These are phyloP conservation scores for Rhagoletis pomonella DNA, from an alignment of 1,140 invertebrate genomes.

Conservation along the genomic window DNA sequence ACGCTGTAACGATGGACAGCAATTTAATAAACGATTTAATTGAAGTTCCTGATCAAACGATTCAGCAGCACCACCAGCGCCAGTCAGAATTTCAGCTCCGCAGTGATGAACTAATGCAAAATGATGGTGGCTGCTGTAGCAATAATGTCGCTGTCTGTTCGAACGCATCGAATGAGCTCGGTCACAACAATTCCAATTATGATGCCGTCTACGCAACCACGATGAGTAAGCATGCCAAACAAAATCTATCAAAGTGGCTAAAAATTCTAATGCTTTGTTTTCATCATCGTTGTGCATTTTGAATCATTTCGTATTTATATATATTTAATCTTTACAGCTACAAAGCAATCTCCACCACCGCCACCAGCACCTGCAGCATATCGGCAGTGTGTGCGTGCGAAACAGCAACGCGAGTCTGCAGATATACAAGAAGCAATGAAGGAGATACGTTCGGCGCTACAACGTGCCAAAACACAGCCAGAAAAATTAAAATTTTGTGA, in stretches of 20 bases:
- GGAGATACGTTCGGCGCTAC: constrained; percentile 86
- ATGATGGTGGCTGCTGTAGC: constrained; percentile 54
- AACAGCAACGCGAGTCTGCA: constrained; percentile 58
- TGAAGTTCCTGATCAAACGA: constrained; percentile 28
- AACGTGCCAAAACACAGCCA: constrained; percentile 78
- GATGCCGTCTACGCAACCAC: constrained; percentile 56
- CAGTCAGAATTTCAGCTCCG: neutral
- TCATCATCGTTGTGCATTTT: constrained; percentile 3
- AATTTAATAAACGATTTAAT: constrained; percentile 63
- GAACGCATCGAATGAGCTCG: constrained; percentile 55
- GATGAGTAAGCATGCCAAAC: constrained; percentile 29
- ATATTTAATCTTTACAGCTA: neutral
- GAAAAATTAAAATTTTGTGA: constrained; percentile 71
- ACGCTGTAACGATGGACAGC: constrained; percentile 45
- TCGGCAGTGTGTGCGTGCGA: constrained; percentile 51
- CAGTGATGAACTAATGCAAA: constrained; percentile 55
- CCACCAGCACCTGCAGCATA: constrained; percentile 60
- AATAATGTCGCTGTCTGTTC: constrained; percentile 34
- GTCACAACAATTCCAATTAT: constrained; percentile 56
- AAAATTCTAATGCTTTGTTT: neutral
- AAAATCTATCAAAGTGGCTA: neutral
- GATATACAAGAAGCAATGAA: constrained; percentile 84
- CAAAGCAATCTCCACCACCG: constrained; percentile 59
- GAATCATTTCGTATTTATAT: neutral
- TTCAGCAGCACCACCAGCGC: constrained; percentile 39